Evolutionary conservation across 2,113 vertebrate species (phyloP), one percentile per base, ranked within the genome.

Genomic region (Hydrochoerus hydrochaeris): DNA sequence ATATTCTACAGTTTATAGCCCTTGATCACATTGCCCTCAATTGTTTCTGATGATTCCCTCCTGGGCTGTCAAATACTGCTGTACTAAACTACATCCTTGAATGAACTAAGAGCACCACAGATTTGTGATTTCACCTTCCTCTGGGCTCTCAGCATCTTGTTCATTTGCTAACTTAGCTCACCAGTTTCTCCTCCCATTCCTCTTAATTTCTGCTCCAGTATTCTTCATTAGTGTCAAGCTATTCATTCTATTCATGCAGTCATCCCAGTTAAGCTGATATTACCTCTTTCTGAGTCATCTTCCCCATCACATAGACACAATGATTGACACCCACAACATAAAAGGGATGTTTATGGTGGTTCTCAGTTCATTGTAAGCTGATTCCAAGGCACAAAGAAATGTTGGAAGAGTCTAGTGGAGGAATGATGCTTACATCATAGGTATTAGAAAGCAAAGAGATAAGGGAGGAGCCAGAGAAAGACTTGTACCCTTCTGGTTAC

Each of bases 131-230:
- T 30, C 19, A 77, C 17, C 46, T 6, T 58, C 17, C 80, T 46
- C 26, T 96, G 19, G 38, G 71, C 32, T 28, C 17, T 85, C 20
- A 73, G 28, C 57, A 80, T 20, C 13, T 88, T 67, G 73, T 65
- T 87, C 95, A 63, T 80, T 73, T 93, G 8, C 46, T 78, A 30
- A 26, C 20, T 87, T 63, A 57, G 83, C 84, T 96, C 9, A 60
- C 35, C 49, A 60, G 2, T 41, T 84, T 93, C 26, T n/a, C 5
- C 30, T 84, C 46, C 7, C 22, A 73, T 88, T 88, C 54, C 46
- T 91, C 62, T 67, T 57, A 96, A 71, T 90, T 13, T 26, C 30
- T 90, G 19, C 35, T 85, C 14, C 22, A 81, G 16, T 71, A 13
- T 75, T 84, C 28, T 81, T 13, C 19, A 81, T 24, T 96, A 60